Evolutionary conservation across 2,113 vertebrate species (phyloP).

Genomic region (Ictalurus furcatus): DNA sequence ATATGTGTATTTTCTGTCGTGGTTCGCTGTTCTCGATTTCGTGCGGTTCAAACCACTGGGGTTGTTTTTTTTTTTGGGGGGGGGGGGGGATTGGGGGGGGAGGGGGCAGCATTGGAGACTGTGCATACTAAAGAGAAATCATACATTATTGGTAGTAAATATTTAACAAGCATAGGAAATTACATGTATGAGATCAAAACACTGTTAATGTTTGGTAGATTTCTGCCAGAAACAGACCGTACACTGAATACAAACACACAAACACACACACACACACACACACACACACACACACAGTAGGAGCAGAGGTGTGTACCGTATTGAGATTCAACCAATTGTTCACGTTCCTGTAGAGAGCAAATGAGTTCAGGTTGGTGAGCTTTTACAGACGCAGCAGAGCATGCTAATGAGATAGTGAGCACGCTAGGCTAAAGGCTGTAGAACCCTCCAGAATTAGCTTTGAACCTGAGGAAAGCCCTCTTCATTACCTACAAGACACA

Average conservation of each 20-base stretch:
- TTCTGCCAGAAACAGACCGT: not conserved
- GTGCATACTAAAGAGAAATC: not conserved
- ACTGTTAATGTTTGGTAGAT: not conserved
- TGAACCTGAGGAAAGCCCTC: conserved; percentile 37
- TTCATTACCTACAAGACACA: conserved; percentile 43
- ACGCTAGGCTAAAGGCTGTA: conserved; percentile 48
- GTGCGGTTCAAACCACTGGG: not conserved
- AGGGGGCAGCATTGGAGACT: too few species aligned
- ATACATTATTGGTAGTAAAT: not conserved
- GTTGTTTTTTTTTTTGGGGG: too few species aligned
- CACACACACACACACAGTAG: conserved; percentile 33
- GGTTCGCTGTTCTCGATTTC: not conserved
- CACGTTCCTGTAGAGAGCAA: conserved; percentile 69
- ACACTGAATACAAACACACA: not conserved
- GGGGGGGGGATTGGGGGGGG: too few species aligned
- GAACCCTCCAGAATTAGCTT: conserved; percentile 49
- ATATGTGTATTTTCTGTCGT: not conserved
- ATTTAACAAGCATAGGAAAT: not conserved
- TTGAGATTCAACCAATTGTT: conserved; percentile 69
- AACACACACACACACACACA: not conserved
- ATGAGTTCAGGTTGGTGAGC: conserved; percentile 72
- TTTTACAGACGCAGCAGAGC: conserved; percentile 66
- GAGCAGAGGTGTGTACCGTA: conserved; percentile 52
- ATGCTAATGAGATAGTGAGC: conserved; percentile 69
- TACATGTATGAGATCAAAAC: not conserved